A percentile compares a stretch with the other conserved stretches of the same genome.
phyloP scores from a whole-genome alignment of 2,797 vertebrate genomes.

The Chiroxiphia lanceolata region DNA sequence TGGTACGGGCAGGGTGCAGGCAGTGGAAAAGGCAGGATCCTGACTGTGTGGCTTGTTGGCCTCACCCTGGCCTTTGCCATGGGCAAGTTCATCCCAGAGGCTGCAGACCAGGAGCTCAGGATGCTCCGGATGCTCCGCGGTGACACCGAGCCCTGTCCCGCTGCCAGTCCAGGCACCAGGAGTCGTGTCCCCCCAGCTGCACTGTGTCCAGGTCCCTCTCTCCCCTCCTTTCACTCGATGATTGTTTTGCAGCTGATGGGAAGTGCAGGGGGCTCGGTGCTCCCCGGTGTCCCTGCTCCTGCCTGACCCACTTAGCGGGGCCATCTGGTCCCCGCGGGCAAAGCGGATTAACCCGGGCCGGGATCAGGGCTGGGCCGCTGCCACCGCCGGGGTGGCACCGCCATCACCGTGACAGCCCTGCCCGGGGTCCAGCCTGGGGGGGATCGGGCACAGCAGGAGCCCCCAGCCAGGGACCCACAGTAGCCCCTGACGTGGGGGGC shows the following conservation, averaged over 20 bases:
- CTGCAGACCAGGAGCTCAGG: not conserved
- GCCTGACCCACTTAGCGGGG: constrained; percentile 10
- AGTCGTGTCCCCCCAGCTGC: accelerated
- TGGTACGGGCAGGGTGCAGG: not conserved
- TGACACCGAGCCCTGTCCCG: accelerated
- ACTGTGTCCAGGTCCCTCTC: not conserved
- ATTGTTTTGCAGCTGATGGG: not conserved
- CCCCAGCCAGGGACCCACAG: not conserved
- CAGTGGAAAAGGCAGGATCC: too few relatives aligned
- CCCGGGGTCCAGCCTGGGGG: accelerated
- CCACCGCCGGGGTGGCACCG: not conserved
- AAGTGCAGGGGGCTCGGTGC: not conserved
- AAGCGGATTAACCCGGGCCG: not conserved
- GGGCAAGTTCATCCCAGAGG: not conserved
- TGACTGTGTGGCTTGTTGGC: accelerated
- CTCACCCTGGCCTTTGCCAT: not conserved
- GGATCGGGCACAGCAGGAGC: not conserved
- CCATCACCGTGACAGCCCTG: accelerated
- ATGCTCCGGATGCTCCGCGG: accelerated
- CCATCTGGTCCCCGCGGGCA: not conserved
- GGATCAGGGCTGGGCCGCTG: not conserved
- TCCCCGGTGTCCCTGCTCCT: not conserved
- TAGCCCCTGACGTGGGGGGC: accelerated
- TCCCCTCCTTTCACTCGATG: accelerated
- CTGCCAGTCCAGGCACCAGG: not conserved